Evolutionary conservation across 2,888 invertebrate species (phyloP).

Genomic region (Lagria hirta): DNA sequence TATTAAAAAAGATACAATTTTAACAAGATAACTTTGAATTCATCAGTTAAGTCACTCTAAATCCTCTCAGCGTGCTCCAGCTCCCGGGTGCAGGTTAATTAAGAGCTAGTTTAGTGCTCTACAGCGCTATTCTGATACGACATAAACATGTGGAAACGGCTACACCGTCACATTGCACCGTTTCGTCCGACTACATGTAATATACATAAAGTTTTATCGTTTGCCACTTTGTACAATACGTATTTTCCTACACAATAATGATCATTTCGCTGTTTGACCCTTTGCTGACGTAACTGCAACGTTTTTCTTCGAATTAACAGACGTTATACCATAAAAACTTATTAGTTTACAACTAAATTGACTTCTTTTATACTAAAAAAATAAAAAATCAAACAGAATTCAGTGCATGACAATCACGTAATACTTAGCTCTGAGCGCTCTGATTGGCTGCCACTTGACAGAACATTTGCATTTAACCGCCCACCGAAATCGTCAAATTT

Average conservation of each 20-base stretch:
- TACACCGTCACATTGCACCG: constrained; percentile 43
- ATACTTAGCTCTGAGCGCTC: no score
- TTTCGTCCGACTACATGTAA: constrained; percentile 47
- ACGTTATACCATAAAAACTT: no score
- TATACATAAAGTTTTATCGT: constrained; percentile 54
- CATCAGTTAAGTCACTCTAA: constrained; percentile 24
- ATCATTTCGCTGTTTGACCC: constrained; percentile 50
- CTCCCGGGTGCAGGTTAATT: constrained; percentile 40
- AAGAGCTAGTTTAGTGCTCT: constrained; percentile 43
- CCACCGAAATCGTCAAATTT: no score
- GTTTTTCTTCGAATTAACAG: no score
- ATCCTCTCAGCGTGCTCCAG: constrained; percentile 21
- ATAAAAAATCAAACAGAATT: no score
- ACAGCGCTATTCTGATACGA: constrained; percentile 43
- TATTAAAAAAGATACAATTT: no score
- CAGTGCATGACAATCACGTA: no score
- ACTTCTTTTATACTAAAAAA: no score
- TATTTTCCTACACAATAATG: constrained; percentile 48
- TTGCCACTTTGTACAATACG: constrained; percentile 49
- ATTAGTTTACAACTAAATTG: no score
- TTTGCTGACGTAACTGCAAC: constrained; percentile 21
- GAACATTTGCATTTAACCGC: no score
- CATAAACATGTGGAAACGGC: constrained; percentile 47
- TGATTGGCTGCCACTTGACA: no score
- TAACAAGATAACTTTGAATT: constrained; percentile 17